These are phyloP conservation scores for Todiramphus saurophagus DNA, from an alignment of 2,113 vertebrate species.

Conservation along the genomic window DNA sequence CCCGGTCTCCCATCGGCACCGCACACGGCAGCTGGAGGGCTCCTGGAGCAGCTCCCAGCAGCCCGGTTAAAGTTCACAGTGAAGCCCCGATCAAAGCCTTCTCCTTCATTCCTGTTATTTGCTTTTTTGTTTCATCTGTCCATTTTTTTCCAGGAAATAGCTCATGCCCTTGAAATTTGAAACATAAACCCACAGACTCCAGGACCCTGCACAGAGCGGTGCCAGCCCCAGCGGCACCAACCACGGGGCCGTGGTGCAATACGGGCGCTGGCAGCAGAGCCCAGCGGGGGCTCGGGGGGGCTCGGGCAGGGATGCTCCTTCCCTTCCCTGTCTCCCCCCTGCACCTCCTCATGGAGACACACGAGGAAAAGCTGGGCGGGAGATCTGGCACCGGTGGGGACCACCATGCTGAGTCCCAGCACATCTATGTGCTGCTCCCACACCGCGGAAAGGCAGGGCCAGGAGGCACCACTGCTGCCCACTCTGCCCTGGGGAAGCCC, in stretches of 20 bases:
- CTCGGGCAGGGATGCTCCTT: background rate
- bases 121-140: constrained; percentile 53
- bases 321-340: background rate
- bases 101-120: constrained; percentile 27
- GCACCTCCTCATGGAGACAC: background rate
- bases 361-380: background rate
- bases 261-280: background rate
- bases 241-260: background rate
- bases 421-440: background rate
- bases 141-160: constrained; percentile 62
- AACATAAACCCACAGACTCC: constrained; percentile 19
- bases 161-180: constrained; percentile 65
- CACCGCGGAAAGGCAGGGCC: background rate
- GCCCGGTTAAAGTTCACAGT: constrained; percentile 30
- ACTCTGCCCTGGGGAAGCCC: background rate
- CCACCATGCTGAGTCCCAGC: background rate
- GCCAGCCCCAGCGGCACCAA: background rate
- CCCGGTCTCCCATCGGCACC: background rate
- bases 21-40: rapidly evolving
- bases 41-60: background rate
- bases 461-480: background rate
- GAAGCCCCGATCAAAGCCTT: background rate
- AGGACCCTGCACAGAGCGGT: background rate
- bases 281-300: background rate
- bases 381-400: background rate